phyloP scores from a whole-genome alignment of 2,888 invertebrate species.

The Hypercompe scribonia region DNA sequence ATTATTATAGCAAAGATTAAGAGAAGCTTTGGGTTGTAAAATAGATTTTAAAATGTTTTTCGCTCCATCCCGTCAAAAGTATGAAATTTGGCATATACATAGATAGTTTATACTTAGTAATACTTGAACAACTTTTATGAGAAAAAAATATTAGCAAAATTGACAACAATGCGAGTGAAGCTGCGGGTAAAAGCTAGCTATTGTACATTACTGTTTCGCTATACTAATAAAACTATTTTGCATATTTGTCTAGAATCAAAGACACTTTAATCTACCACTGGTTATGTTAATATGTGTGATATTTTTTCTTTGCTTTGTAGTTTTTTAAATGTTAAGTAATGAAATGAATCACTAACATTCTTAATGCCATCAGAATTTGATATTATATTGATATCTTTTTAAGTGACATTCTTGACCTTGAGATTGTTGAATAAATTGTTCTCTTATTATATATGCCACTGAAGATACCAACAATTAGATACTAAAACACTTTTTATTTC shows the following conservation, averaged over 20 bases:
- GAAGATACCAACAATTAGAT: slow-evolving; percentile 27
- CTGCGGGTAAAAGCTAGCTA: not conserved
- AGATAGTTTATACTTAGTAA: no score
- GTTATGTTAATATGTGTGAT: slow-evolving; percentile 36
- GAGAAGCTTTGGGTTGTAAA: no score
- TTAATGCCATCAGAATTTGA: slow-evolving; percentile 39
- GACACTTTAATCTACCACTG: slow-evolving; percentile 32
- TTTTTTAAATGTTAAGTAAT: slow-evolving; percentile 61
- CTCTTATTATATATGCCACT: slow-evolving; percentile 56
- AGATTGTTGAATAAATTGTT: slow-evolving; percentile 55
- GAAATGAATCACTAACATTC: slow-evolving; percentile 64
- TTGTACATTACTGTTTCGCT: not conserved
- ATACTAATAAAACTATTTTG: slow-evolving; percentile 1
- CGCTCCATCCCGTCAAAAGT: no score
- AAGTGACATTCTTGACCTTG: slow-evolving; percentile 68
- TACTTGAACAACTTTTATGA: no score
- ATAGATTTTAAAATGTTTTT: no score
- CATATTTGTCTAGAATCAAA: slow-evolving; percentile 24
- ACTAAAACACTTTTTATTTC: not conserved
- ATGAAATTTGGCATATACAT: no score
- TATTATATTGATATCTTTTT: slow-evolving; percentile 58
- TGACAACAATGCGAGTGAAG: not conserved
- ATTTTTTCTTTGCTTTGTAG: slow-evolving; percentile 54
- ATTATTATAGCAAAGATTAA: no score
- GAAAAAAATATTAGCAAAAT: not conserved